Evolutionary conservation across 1,140 invertebrate genomes (phyloP).

Genomic region (Colletes gigas): DNA sequence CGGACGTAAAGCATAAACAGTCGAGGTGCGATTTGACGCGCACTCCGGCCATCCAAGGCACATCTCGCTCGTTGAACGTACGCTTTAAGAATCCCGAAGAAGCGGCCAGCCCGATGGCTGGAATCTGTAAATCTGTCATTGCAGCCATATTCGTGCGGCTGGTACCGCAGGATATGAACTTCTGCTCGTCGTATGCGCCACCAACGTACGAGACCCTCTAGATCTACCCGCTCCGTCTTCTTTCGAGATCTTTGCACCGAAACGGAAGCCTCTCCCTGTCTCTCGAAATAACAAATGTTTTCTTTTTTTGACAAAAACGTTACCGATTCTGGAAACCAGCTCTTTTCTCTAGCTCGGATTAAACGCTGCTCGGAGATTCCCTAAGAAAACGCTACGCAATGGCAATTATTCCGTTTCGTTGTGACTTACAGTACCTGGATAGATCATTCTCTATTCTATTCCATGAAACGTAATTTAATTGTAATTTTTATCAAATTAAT

Average conservation of each 20-base stretch:
- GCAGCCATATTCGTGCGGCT: conserved; percentile 71
- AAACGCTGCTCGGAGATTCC: neutral
- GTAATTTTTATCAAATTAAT: no score
- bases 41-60: conserved; percentile 59
- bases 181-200: conserved; percentile 57
- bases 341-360: neutral
- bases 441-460: no score
- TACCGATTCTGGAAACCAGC: neutral
- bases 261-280: conserved; percentile 29
- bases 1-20: conserved; percentile 75
- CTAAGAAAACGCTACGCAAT: neutral
- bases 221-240: conserved; percentile 37
- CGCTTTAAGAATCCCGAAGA: conserved; percentile 71
- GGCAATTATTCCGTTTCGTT: neutral
- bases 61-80: conserved; percentile 54
- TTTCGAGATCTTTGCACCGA: conserved; percentile 43
- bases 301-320: conserved; percentile 6
- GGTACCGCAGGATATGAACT: conserved; percentile 66
- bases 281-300: conserved; percentile 42
- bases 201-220: conserved; percentile 31
- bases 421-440: neutral
- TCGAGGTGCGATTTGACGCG: conserved; percentile 77
- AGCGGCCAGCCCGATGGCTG: conserved; percentile 70
- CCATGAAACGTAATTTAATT: no score
- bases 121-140: conserved; percentile 81